Percentiles rank a stretch among this genome's conserved stretches.
Conservation (phyloP, 35 echinoderm and acorn worm species). For the Heliocidaris erythrogramma region DNA sequence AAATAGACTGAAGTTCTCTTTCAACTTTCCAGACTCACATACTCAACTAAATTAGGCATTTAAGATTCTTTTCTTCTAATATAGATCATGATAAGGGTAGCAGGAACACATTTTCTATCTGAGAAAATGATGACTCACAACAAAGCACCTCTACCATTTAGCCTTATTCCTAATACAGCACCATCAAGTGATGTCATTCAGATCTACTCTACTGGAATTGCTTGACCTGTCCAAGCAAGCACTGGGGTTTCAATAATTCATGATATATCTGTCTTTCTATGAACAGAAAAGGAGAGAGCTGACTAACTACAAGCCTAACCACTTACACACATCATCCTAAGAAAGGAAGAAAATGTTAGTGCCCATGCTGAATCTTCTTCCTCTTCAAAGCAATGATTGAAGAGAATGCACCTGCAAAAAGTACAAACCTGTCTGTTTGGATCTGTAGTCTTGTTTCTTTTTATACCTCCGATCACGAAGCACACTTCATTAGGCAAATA, state of each 20-base stretch:
- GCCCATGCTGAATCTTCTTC: not conserved
- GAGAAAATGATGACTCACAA: not conserved
- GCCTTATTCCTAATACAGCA: conserved; percentile 16
- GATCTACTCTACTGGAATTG: not conserved
- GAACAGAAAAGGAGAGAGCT: not conserved
- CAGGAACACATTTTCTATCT: not conserved
- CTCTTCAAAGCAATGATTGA: not conserved
- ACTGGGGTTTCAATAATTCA: not conserved
- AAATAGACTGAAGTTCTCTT: too few species aligned
- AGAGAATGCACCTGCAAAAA: not conserved
- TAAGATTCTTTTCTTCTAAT: too few species aligned
- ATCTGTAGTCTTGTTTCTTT: not conserved
- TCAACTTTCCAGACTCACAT: too few species aligned
- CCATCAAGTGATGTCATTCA: not conserved
- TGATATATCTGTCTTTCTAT: not conserved
- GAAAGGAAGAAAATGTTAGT: not conserved
- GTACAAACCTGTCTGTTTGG: not conserved
- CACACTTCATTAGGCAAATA: conserved; percentile 9
- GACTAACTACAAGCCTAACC: not conserved
- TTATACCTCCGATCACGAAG: not conserved
- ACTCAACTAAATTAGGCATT: too few species aligned
- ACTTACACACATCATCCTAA: not conserved
- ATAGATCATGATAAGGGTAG: too few species aligned
- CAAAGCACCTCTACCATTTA: not conserved
- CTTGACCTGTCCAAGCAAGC: not conserved